Conservation (phyloP, 2,797 vertebrate species). For the Dermochelys coriacea region DNA sequence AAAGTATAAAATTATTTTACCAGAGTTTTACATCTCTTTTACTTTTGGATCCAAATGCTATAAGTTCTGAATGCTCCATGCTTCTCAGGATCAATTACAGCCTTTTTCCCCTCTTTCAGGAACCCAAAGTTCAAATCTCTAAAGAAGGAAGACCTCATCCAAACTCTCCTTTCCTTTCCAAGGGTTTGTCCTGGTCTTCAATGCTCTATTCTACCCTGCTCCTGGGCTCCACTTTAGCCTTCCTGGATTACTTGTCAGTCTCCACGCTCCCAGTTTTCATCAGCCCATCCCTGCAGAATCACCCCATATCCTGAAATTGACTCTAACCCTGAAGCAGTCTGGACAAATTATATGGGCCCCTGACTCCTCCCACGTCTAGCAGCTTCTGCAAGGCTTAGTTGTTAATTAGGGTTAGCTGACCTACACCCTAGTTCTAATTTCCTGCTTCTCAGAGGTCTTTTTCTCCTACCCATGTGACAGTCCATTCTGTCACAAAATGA, state of each 20-base stretch:
- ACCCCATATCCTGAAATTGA: not conserved
- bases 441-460: not conserved
- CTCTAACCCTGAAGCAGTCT: not conserved
- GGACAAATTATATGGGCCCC: not conserved
- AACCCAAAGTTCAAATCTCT: not conserved
- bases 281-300: not conserved
- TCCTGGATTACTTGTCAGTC: not conserved
- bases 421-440: fast-evolving
- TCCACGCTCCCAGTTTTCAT: not conserved
- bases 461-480: slow-evolving; percentile 9
- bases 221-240: not conserved
- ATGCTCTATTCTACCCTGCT: not conserved
- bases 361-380: not conserved
- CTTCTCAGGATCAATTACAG: not conserved
- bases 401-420: not conserved
- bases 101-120: not conserved
- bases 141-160: not conserved
- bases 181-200: not conserved
- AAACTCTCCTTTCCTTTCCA: not conserved
- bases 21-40: not conserved
- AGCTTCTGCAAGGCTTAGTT: not conserved
- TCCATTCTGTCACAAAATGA: slow-evolving; percentile 36
- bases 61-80: not conserved
- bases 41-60: not conserved
- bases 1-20: not conserved